These are phyloP conservation scores for Cisticola juncidis DNA, from an alignment of 2,113 vertebrate species.

Conservation along the genomic window DNA sequence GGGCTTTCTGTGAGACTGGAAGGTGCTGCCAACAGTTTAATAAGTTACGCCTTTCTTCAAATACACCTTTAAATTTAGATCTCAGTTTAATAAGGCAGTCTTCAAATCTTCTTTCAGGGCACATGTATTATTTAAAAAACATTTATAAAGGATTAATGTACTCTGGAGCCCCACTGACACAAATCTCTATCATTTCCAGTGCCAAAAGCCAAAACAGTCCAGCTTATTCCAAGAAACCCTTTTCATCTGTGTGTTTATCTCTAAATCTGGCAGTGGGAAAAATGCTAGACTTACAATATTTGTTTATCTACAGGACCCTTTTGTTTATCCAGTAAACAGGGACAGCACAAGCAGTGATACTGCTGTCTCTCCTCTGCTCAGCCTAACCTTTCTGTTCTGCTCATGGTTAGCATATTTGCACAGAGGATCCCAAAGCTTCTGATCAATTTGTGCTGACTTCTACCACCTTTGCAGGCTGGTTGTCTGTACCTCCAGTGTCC, in stretches of 20 bases:
- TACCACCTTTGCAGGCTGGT: not conserved
- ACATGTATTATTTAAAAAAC: slow-evolving; percentile 60
- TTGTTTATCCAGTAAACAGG: slow-evolving; percentile 6
- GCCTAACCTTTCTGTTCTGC: not conserved
- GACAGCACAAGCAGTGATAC: not conserved
- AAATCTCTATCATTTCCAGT: slow-evolving; percentile 23
- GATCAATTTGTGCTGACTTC: not conserved
- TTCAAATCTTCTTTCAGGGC: slow-evolving; percentile 29
- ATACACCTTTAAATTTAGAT: slow-evolving; percentile 34
- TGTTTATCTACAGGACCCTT: not conserved
- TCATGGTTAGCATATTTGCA: not conserved
- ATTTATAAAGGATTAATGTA: slow-evolving; percentile 61
- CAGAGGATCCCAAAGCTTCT: not conserved
- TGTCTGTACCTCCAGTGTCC: not conserved
- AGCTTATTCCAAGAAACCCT: not conserved
- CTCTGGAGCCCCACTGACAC: slow-evolving; percentile 36
- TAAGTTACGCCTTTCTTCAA: not conserved
- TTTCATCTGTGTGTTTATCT: slow-evolving; percentile 8
- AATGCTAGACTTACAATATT: not conserved
- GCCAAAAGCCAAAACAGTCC: slow-evolving; percentile 17
- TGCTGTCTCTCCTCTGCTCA: not conserved
- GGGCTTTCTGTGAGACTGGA: not conserved
- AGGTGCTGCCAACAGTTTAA: not conserved
- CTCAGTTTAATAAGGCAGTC: slow-evolving; percentile 25
- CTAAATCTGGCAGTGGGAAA: not conserved